phyloP scores from a whole-genome alignment of 2,797 vertebrate genomes.

The Gila robusta region DNA sequence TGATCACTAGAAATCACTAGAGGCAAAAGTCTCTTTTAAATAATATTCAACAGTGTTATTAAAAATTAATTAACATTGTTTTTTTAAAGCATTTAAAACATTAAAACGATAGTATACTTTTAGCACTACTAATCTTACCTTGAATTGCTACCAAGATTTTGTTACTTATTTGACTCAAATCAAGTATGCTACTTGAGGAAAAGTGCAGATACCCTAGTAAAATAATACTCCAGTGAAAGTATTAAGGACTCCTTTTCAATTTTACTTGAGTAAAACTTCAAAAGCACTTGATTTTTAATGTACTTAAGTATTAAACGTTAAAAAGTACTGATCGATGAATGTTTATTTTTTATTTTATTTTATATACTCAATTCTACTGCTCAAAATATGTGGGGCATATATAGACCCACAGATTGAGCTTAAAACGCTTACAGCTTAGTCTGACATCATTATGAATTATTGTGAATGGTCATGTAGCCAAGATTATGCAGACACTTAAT shows the following conservation, averaged over 20 bases:
- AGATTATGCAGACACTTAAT: too few relatives aligned
- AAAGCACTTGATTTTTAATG: not conserved
- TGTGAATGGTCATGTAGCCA: too few relatives aligned
- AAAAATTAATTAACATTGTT: not conserved
- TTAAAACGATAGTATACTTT: not conserved
- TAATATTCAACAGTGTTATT: not conserved
- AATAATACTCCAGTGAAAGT: not conserved
- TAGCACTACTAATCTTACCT: not conserved
- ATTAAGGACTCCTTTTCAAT: not conserved
- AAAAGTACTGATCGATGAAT: too few relatives aligned
- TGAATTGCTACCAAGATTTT: too few relatives aligned
- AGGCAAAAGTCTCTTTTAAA: not conserved
- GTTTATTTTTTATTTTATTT: not conserved
- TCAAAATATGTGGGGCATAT: too few relatives aligned
- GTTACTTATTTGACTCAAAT: too few relatives aligned
- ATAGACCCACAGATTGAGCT: too few relatives aligned
- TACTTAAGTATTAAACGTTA: too few relatives aligned
- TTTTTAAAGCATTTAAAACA: not conserved
- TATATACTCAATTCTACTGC: not conserved
- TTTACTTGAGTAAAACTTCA: not conserved
- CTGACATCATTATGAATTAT: not conserved
- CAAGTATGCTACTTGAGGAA: too few relatives aligned
- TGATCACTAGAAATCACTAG: not conserved
- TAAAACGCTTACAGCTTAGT: not conserved
- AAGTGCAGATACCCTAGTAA: not conserved